Evolutionary conservation across 2,888 invertebrate species (phyloP).

Genomic region (Apamea anceps): DNA sequence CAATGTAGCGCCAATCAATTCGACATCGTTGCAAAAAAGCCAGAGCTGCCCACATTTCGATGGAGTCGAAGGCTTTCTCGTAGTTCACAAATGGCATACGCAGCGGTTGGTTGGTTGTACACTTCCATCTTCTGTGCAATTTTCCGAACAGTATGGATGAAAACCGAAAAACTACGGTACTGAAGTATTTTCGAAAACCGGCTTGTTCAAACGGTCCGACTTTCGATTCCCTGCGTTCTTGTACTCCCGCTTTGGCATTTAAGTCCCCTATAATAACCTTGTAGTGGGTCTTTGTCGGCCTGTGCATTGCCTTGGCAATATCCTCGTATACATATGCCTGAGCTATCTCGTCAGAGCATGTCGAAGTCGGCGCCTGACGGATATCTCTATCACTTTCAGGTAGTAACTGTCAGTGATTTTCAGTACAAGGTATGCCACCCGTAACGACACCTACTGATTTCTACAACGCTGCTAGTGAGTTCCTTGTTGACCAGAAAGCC

Average conservation of each 20-base stretch:
- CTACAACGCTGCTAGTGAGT: neutral
- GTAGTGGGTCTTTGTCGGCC: neutral
- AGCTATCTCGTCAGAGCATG: neutral
- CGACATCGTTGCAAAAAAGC: no score
- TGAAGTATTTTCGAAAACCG: no score
- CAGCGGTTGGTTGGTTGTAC: no score
- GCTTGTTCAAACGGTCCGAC: neutral
- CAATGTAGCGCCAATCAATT: no score
- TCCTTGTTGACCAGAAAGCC: neutral
- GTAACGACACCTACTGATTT: neutral
- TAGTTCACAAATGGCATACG: no score
- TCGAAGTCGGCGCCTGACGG: neutral
- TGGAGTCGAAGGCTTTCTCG: no score
- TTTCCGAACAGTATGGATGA: no score
- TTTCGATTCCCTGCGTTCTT: neutral
- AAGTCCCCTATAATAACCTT: neutral
- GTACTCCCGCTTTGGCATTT: no score
- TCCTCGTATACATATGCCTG: neutral
- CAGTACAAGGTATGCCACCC: neutral
- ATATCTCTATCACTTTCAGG: neutral
- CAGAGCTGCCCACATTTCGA: no score
- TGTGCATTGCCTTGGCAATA: neutral
- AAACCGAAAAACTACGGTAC: no score
- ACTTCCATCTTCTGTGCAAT: no score
- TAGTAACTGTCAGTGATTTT: neutral